A percentile compares a stretch with the other conserved stretches of the same genome.
Evolutionary conservation across 2,113 vertebrate species (phyloP).

Genomic region (Cathartes aura): DNA sequence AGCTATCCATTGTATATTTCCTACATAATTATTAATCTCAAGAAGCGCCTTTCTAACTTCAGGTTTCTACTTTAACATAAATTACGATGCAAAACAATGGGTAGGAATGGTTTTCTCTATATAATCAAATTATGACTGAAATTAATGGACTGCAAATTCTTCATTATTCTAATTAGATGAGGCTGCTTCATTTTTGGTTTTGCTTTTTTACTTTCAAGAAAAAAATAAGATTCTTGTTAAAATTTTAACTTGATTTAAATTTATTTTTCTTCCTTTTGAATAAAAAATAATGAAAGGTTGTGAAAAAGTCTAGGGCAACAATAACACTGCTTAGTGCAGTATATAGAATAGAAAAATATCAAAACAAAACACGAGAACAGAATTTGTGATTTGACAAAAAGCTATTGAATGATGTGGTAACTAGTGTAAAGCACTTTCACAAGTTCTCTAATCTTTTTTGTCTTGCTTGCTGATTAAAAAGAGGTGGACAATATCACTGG

Average conservation of each 20-base stretch:
- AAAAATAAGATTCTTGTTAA: neutral
- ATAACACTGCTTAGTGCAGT: neutral
- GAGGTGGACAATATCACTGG: neutral
- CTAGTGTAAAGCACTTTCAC: neutral
- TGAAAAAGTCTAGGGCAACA: neutral
- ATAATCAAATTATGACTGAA: neutral
- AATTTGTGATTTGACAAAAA: neutral
- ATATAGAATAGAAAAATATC: neutral
- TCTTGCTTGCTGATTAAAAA: neutral
- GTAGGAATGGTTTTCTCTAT: neutral
- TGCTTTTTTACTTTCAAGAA: neutral
- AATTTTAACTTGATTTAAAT: neutral
- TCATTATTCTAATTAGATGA: neutral
- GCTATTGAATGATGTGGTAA: neutral
- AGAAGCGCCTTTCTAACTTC: neutral
- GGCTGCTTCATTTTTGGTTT: neutral
- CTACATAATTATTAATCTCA: neutral
- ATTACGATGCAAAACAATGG: neutral
- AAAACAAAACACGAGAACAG: neutral
- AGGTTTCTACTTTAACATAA: neutral
- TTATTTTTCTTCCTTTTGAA: neutral
- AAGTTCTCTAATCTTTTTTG: neutral
- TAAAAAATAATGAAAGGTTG: neutral
- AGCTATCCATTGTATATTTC: neutral
- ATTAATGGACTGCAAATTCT: neutral